These are phyloP conservation scores for Aelia acuminata DNA, from an alignment of 2,888 invertebrate species.

Conservation along the genomic window DNA sequence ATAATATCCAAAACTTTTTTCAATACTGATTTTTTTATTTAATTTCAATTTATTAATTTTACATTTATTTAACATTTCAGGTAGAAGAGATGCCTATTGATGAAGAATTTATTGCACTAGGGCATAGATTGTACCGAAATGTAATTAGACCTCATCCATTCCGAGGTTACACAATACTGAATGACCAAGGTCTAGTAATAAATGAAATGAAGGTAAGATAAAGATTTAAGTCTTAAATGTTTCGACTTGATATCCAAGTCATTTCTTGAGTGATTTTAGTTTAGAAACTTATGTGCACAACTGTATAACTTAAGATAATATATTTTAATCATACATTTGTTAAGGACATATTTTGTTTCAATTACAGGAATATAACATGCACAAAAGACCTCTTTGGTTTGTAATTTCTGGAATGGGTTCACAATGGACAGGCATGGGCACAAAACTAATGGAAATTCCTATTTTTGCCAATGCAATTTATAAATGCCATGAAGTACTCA, in stretches of 20 bases:
- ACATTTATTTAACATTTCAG: conserved; percentile 50
- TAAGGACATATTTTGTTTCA: background rate
- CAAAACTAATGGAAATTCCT: conserved; percentile 80
- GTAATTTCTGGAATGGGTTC: conserved; percentile 94
- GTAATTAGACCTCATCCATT: conserved; percentile 70
- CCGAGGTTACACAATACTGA: conserved; percentile 71
- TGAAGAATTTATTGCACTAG: conserved; percentile 65
- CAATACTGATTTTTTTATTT: too few relatives aligned
- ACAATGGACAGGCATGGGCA: conserved; percentile 90
- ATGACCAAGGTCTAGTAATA: conserved; percentile 3
- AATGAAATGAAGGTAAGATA: conserved; percentile 49
- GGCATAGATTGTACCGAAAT: conserved; percentile 68
- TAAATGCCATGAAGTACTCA: conserved; percentile 76
- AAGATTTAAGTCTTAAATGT: too few relatives aligned
- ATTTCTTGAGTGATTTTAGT: background rate
- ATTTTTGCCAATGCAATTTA: conserved; percentile 81
- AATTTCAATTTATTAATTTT: background rate
- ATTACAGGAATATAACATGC: background rate
- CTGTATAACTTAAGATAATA: too few relatives aligned
- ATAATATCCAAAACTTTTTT: too few relatives aligned
- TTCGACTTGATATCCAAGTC: background rate
- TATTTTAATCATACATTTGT: too few relatives aligned
- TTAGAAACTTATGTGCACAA: background rate
- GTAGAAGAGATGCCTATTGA: conserved; percentile 61
- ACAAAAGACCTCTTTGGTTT: conserved; percentile 81